A percentile compares a stretch with the other conserved stretches of the same genome.
Conservation (phyloP, 37 sponge, comb jelly and placozoan genomes). For the Aphrocallistes beatrix region DNA sequence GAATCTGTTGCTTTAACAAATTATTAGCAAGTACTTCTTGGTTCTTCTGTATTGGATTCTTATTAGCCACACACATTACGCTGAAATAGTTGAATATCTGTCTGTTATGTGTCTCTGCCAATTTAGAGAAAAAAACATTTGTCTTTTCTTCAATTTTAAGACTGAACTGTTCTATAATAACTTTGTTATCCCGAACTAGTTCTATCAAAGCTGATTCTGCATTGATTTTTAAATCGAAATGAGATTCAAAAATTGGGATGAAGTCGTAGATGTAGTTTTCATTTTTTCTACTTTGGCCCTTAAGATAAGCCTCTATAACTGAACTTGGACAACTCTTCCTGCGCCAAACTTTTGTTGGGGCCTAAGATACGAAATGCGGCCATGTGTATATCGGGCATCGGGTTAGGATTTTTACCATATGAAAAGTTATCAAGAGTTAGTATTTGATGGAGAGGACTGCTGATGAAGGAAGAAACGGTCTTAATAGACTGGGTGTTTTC, state of each 20-base stretch:
- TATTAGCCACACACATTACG: neutral
- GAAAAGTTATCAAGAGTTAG: neutral
- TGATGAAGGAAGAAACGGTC: neutral
- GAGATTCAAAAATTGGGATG: conserved; percentile 33
- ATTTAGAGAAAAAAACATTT: neutral
- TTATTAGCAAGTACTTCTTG: neutral
- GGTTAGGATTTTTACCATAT: neutral
- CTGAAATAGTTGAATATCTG: neutral
- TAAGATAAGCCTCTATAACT: conserved; percentile 28
- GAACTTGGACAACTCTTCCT: conserved; percentile 18
- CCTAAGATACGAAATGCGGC: conserved; percentile 35
- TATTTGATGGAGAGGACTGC: neutral
- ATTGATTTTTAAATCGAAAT: conserved; percentile 30
- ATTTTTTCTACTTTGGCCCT: conserved; percentile 54
- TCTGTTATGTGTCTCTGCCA: neutral
- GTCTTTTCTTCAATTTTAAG: neutral
- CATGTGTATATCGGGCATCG: neutral
- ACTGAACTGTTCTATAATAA: neutral
- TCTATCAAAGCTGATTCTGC: conserved; percentile 65
- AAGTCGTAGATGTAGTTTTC: conserved; percentile 37
- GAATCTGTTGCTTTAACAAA: neutral
- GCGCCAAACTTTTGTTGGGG: conserved; percentile 31
- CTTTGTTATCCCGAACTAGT: conserved; percentile 49
- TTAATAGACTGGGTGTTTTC: neutral
- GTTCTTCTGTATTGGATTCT: neutral